Evolutionary conservation across 2,113 vertebrate species (phyloP), one percentile per base, ranked within the genome.

Genomic region (Megalops atlanticus): DNA sequence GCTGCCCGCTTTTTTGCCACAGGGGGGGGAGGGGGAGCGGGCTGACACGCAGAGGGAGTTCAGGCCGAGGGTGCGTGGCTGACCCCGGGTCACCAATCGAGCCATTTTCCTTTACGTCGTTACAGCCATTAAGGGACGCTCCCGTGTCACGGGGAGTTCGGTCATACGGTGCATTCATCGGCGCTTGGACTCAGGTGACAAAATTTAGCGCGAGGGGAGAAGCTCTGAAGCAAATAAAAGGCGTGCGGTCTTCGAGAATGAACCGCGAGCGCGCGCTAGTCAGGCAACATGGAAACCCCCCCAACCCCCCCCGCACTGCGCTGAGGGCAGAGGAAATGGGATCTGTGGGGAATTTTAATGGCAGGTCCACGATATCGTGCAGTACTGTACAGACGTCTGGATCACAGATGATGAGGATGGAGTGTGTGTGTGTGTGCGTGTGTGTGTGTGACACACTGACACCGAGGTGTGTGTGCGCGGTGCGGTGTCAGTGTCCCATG

Each of bases 401-500:
- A 31, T 64, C 58, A 64, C 24, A 64, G 58, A 58, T 24, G 52
- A 58, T n/a, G 52, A 58, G 52, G 58, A n/a, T 5, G 58, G n/a
- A 10, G n/a, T n/a, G 58, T 64, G 58, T 64, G 27, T 64, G 58
- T 64, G 54, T 31, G 54, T 64, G 54, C 11, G n/a, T 2, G 54
- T 27, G 54, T 64, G n/a, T 31, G 54, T 64, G 58, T 64, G 43
- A 10, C 7, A 45, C 43, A 45, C 0, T 45, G 43, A 14, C 43
- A 45, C 43, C 43, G 43, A 45, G 1, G 43, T 14, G 43, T 45
- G 58, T 64, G 58, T 11, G 58, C n/a, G n/a, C 14, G 35, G 70
- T 40, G 18, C 24, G 12, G 77, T 27, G 79, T 41, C 68, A 21
- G 41, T 33, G 82, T 81, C 79, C 84, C 80, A 74, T 80, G 82